Base-by-base conservation (phyloP, 37 sponge, comb jelly and placozoan species). In the Beroe ovata region DNA sequence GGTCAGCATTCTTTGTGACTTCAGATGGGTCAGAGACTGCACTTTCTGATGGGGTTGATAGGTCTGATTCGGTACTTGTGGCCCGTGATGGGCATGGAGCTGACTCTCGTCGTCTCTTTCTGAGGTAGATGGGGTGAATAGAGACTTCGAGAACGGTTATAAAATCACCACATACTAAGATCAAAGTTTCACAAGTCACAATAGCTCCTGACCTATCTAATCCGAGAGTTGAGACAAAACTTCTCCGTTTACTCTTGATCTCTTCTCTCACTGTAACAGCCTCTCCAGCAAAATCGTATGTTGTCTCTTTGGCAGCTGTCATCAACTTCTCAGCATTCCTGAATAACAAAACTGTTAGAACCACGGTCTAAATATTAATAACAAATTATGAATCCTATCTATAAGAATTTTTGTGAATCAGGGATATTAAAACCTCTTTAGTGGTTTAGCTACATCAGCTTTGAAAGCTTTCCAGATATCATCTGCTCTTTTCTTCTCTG, bases 231-330 rank as follows among this genome's bases (percentile, higher is more conserved):
- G 84, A 77, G 25, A 36, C 84, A 32, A 77, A 25, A 77, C 84
- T 77, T 19, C 54, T 39, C 28, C 84, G 35, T 42, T 77, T 77
- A 23, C 54, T 42, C 42, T 42, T 77, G 4, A 42, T 77, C 22
- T 77, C 84, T 42, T 77, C 84, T 77, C 54, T 38, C n/a, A 77
- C 47, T 20, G 84, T 77, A 3, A 95, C 93, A 89, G 91, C 92
- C 71, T 95, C 95, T 81, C 96, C 96, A 47, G 96, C 96, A 92
- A 94, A 95, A 71, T 94, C 94, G 60, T 94, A 95, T 0, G 90
- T 91, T 66, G 93, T 93, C 60, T 89, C 90, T 3, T 92, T 89
- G 19, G 66, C 91, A 20, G 93, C 89, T 19, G 91, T 92, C 54
- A 72, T 64, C 23, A 77, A n/a, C 84, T 77, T 35, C 28, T 77